A percentile compares a stretch with the other conserved stretches of the same genome.
phyloP scores from a whole-genome alignment of 1,140 invertebrate species.

The Anastrepha ludens region DNA sequence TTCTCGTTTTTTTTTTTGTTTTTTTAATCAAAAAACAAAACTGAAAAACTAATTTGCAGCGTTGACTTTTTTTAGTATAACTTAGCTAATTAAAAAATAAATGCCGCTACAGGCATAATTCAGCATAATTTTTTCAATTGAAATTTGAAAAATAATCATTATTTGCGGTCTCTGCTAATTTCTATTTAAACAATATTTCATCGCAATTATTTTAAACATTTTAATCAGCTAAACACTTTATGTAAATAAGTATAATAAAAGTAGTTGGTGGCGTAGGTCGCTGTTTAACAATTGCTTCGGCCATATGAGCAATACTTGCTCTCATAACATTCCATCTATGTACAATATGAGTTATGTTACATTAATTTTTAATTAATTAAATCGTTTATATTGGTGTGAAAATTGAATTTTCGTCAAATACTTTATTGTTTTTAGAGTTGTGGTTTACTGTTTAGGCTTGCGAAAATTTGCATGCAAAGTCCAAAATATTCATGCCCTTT shows the following conservation, averaged over 20 bases:
- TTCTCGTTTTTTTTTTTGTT: conserved; percentile 31
- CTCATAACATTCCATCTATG: no score
- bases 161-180: no score
- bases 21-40: conserved; percentile 14
- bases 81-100: no score
- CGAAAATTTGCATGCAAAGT: background rate
- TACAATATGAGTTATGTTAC: background rate
- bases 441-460: background rate
- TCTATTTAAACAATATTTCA: background rate
- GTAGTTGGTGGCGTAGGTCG: no score
- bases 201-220: background rate
- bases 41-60: background rate
- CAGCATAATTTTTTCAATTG: no score
- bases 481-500: background rate
- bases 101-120: background rate
- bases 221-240: background rate
- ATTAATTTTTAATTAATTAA: background rate
- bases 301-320: no score
- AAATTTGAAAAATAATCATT: no score
- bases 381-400: background rate
- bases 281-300: no score
- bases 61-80: background rate
- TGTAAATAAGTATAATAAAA: no score
- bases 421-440: background rate
- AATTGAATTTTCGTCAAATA: background rate